Conservation (phyloP, 2,113 vertebrate genomes). For the Nyctibius bracteatus region DNA sequence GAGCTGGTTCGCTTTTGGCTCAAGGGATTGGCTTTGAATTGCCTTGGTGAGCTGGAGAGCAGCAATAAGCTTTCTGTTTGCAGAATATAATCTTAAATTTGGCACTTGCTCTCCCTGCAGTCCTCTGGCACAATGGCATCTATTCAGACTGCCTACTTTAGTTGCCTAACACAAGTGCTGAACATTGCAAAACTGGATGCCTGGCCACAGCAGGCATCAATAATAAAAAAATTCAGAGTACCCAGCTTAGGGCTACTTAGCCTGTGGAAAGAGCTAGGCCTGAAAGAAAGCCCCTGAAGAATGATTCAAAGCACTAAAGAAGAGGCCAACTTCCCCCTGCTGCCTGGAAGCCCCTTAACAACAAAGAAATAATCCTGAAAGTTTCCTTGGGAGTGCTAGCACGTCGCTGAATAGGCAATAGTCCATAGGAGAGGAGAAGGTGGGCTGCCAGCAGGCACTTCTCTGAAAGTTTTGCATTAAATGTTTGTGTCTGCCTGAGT, state of each 20-base stretch:
- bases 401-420: neutral
- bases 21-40: constrained; percentile 1
- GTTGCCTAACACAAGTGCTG: neutral
- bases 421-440: neutral
- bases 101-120: constrained; percentile 7
- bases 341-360: neutral
- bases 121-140: constrained; percentile 23
- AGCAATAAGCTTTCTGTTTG: constrained; percentile 36
- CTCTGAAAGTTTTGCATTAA: neutral
- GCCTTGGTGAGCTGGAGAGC: neutral
- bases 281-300: neutral
- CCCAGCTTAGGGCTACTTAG: neutral
- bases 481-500: neutral
- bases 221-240: neutral
- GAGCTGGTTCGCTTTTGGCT: constrained; percentile 15
- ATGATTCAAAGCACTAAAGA: neutral
- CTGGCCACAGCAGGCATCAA: constrained; percentile 2
- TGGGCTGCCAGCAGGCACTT: neutral
- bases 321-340: neutral
- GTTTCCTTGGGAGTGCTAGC: neutral
- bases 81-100: constrained; percentile 54
- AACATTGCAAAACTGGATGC: neutral
- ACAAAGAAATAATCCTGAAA: neutral
- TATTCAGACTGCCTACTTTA: neutral
- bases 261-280: neutral